Evolutionary conservation across 2,797 vertebrate species (phyloP).

Genomic region (Hyperoplus immaculatus): DNA sequence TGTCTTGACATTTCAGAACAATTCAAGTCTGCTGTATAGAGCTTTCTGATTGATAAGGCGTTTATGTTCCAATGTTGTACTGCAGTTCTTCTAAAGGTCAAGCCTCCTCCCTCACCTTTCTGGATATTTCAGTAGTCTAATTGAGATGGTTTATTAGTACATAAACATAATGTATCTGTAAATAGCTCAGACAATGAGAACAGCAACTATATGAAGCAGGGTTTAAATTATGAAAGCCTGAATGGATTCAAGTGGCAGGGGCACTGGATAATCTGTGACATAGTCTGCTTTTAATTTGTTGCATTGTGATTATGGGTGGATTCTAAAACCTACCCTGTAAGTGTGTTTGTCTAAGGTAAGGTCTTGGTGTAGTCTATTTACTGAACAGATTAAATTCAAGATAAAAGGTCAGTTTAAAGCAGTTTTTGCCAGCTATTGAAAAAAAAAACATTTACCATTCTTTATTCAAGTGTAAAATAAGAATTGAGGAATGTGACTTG

Average conservation of each 20-base stretch:
- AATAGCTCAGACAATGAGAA: constrained; percentile 49
- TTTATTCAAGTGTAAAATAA: too few species aligned
- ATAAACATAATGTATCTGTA: constrained; percentile 51
- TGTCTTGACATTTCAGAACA: constrained; percentile 61
- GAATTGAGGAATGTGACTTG: too few species aligned
- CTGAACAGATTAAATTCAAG: constrained; percentile 2
- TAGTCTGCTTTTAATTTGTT: not conserved
- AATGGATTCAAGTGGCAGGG: constrained; percentile 19
- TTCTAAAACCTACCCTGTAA: too few species aligned
- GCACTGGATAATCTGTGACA: not conserved
- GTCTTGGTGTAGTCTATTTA: not conserved
- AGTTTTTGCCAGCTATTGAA: too few species aligned
- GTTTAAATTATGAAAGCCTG: constrained; percentile 55
- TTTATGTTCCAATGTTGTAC: constrained; percentile 45
- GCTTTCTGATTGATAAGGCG: constrained; percentile 45
- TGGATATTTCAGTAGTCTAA: constrained; percentile 63
- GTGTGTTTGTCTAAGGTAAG: not conserved
- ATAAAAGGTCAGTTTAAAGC: not conserved
- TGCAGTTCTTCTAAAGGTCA: constrained; percentile 59
- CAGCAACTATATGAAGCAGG: constrained; percentile 41
- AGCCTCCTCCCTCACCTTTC: constrained; percentile 47
- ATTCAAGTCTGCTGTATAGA: constrained; percentile 19
- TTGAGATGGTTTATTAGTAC: constrained; percentile 65
- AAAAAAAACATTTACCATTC: not conserved
- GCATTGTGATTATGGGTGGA: not conserved